Conservation (phyloP, 1,140 invertebrate species). For the Pantala flavescens region DNA sequence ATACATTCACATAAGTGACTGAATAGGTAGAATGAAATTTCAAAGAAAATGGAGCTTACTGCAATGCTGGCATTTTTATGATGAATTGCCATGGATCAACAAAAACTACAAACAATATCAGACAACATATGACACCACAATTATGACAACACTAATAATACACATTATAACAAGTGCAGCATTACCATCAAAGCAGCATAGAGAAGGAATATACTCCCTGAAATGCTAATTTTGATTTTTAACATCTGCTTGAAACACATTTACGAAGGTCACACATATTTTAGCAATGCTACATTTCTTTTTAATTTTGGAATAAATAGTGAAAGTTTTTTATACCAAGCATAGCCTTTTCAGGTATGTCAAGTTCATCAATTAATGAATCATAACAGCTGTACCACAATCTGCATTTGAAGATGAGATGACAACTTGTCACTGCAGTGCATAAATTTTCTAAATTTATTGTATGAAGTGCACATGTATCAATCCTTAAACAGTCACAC, state of each 20-base stretch:
- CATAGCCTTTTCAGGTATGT: not conserved
- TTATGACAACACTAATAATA: not conserved
- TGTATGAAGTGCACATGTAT: no score
- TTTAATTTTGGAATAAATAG: no score
- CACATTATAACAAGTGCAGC: not conserved
- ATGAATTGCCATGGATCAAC: not conserved
- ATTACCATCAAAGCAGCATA: not conserved
- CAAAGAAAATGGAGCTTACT: no score
- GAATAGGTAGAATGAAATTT: no score
- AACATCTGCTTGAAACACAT: not conserved
- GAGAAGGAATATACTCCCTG: not conserved
- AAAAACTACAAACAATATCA: constrained; percentile 1
- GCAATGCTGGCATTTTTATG: not conserved
- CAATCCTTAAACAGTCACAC: no score
- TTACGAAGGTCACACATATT: not conserved
- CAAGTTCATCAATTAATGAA: not conserved
- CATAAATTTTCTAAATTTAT: no score
- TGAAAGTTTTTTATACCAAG: not conserved
- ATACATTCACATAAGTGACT: no score
- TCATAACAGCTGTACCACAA: not conserved
- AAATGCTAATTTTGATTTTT: not conserved
- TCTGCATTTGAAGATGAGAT: no score
- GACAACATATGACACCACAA: not conserved
- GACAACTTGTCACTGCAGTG: no score
- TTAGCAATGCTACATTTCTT: no score